A percentile compares a stretch with the other conserved stretches of the same genome.
phyloP scores from a whole-genome alignment of 2,888 invertebrate species.

The Actias luna region DNA sequence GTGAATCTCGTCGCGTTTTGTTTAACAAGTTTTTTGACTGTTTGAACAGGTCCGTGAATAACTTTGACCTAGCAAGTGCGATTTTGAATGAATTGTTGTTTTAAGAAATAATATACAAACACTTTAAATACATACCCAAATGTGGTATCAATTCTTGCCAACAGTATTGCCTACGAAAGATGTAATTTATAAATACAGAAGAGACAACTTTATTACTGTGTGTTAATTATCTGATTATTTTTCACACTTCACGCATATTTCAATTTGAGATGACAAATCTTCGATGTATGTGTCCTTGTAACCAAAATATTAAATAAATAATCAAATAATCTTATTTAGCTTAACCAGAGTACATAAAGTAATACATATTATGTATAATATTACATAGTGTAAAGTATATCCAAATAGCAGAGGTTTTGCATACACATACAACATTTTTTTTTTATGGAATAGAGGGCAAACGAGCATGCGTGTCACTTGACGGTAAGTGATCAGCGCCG shows the following conservation, averaged over 20 bases:
- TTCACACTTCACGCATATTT: not conserved
- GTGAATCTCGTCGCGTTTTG: constrained; percentile 73
- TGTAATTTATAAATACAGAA: not conserved
- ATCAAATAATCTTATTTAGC: not conserved
- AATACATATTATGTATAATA: too few species aligned
- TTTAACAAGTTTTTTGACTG: constrained; percentile 70
- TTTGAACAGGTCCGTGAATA: constrained; percentile 55
- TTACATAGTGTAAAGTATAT: not conserved
- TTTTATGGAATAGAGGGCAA: too few species aligned
- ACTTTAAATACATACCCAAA: not conserved
- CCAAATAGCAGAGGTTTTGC: too few species aligned
- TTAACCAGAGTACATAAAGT: too few species aligned
- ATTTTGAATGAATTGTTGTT: constrained; percentile 27
- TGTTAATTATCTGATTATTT: not conserved
- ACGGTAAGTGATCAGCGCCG: too few species aligned
- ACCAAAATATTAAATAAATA: not conserved
- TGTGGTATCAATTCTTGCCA: not conserved
- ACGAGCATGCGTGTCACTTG: too few species aligned
- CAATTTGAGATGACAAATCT: not conserved
- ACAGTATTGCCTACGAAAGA: not conserved
- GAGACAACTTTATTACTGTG: not conserved
- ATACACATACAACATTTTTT: too few species aligned
- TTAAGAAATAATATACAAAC: not conserved
- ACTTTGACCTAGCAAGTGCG: constrained; percentile 43
- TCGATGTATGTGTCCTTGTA: not conserved